phyloP scores from a whole-genome alignment of 2,797 vertebrate species.

The Melanotaenia maccullochi region DNA sequence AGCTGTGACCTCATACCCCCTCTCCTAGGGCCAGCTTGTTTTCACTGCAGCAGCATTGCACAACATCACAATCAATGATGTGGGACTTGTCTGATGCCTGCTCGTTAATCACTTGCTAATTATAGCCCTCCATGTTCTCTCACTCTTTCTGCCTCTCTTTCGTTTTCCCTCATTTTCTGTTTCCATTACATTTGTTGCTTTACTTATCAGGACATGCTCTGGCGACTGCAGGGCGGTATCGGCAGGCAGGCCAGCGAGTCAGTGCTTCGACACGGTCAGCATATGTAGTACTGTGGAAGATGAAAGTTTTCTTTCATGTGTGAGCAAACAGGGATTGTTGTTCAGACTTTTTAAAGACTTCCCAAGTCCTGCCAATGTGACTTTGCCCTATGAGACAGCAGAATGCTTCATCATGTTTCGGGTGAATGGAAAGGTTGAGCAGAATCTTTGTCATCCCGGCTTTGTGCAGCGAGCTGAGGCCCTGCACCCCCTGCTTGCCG shows the following conservation, averaged over 20 bases:
- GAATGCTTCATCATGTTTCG: slow-evolving; percentile 63
- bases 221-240: slow-evolving; percentile 43
- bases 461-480: slow-evolving; percentile 55
- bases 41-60: slow-evolving; percentile 62
- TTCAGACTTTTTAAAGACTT: slow-evolving; percentile 57
- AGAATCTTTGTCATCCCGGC: slow-evolving; percentile 55
- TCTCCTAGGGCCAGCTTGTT: slow-evolving; percentile 59
- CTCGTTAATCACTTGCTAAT: slow-evolving; percentile 85
- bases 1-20: slow-evolving; percentile 60
- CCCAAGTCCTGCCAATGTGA: slow-evolving; percentile 58
- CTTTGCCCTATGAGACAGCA: slow-evolving; percentile 52
- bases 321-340: slow-evolving; percentile 36
- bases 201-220: slow-evolving; percentile 73
- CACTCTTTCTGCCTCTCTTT: slow-evolving; percentile 12
- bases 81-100: slow-evolving; percentile 72
- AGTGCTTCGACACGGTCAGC: slow-evolving; percentile 66
- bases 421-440: slow-evolving; percentile 63
- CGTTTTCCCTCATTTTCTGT: slow-evolving; percentile 46
- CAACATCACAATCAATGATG: slow-evolving; percentile 79
- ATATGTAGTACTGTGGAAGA: slow-evolving; percentile 33
- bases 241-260: slow-evolving; percentile 63
- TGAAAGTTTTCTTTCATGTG: slow-evolving; percentile 54
- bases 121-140: slow-evolving; percentile 68
- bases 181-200: slow-evolving; percentile 67
- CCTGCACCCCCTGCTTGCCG: slow-evolving; percentile 18